Percentiles rank a stretch among this genome's conserved stretches.
Conservation (phyloP, 2,888 invertebrate genomes). For the Cerastis leucographa region DNA sequence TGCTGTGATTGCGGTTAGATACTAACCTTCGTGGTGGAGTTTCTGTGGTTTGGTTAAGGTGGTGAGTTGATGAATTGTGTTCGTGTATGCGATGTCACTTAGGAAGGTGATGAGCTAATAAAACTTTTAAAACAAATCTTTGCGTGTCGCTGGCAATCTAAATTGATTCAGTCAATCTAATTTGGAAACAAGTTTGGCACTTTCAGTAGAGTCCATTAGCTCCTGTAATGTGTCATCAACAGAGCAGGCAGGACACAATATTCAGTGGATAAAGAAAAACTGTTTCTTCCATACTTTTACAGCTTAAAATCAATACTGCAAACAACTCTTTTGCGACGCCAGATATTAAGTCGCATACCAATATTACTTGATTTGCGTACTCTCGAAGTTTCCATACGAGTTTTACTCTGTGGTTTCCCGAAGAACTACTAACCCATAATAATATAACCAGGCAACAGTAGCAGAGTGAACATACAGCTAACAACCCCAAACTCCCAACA, state of each 20-base stretch:
- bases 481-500: constrained; percentile 15
- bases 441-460: background rate
- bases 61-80: constrained; percentile 24
- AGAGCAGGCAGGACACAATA: background rate
- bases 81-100: background rate
- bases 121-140: background rate
- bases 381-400: no score
- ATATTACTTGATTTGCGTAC: background rate
- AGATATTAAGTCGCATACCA: background rate
- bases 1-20: constrained; percentile 54
- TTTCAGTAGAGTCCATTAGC: background rate
- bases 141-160: background rate
- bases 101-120: background rate
- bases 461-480: background rate
- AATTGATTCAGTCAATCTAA: background rate
- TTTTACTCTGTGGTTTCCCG: background rate
- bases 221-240: background rate
- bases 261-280: background rate
- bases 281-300: background rate
- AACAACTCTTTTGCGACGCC: background rate
- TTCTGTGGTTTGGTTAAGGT: constrained; percentile 11
- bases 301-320: background rate
- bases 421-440: background rate
- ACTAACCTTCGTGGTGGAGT: constrained; percentile 13
- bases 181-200: background rate